Evolutionary conservation across 2,888 invertebrate genomes (phyloP).

Genomic region (Unio delphinus): DNA sequence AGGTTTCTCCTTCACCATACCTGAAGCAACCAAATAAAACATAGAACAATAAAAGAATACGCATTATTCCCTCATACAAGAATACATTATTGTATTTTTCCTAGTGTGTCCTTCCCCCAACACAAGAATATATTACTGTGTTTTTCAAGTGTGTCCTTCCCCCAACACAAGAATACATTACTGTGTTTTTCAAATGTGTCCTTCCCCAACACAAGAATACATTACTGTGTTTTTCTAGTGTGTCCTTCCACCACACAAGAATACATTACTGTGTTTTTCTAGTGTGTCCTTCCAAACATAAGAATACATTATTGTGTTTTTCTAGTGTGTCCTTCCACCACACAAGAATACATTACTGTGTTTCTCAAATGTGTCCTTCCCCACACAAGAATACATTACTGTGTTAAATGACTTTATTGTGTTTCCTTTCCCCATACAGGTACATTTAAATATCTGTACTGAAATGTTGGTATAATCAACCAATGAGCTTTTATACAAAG

Average conservation of each 20-base stretch:
- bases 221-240: too few species aligned
- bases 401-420: too few species aligned
- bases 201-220: constrained; percentile 1
- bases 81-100: background rate
- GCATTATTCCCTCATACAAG: background rate
- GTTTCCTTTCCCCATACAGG: too few species aligned
- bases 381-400: constrained; percentile 1
- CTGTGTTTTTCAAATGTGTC: constrained; percentile 3
- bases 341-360: background rate
- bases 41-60: background rate
- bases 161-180: background rate
- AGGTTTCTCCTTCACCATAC: constrained; percentile 25
- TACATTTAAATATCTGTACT: too few species aligned
- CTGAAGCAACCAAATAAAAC: constrained; percentile 15
- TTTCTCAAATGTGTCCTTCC: background rate
- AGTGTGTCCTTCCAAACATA: background rate
- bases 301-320: background rate
- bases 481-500: too few species aligned
- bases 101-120: too few species aligned
- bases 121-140: too few species aligned
- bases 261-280: background rate
- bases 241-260: background rate
- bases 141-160: too few species aligned
- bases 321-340: background rate
- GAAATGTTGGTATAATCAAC: too few species aligned